Base-by-base conservation (phyloP, 1,140 invertebrate genomes). In the Eumeta japonica region DNA sequence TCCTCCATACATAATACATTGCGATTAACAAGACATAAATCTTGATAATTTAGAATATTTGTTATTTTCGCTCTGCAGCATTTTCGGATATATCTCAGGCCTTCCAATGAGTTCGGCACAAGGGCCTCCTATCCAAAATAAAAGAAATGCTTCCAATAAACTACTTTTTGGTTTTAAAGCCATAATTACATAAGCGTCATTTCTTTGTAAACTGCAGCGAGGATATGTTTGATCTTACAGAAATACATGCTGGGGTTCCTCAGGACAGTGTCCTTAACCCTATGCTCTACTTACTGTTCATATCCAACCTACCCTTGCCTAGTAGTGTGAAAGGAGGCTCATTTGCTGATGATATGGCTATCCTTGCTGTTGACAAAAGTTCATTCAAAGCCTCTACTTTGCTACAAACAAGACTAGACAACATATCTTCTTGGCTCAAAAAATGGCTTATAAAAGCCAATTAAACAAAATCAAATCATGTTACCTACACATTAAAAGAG, bases 291-390 rank as follows among this genome's bases (percentile, higher is more conserved):
- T 24, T 51, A 11, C 29, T 54, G 5, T 54, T 40, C 28, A 46
- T 48, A 1, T 17, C 31, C 7, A 48, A 55, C 32, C 28, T 52
- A 12, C 52, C 52, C 10, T 35, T 24, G 9, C 15, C 37, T 30
- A 14, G 35, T 7, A 12, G 16, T 5, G 24, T 37, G 15, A 19
- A 32, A 5, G 40, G 36, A 15, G 44, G 31, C n/a, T 52, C 43
- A 1, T 55, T 50, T 44, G 45, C 50, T 12, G 47, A 50, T 29
- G 52, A 52, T 35, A 55, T 50, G 1, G 53, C 50, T 5, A 37
- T 46, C 10, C 28, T 55, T 13, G 18, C 45, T 12, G 16, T 35
- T 11, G 39, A 52, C 19, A 11, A 24, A 3, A 33, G 41, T 7
- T 39, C 41, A 37, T 28, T 1, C 16, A 30, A 24, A 17, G 42